Evolutionary conservation across 1,140 invertebrate genomes (phyloP), one percentile per base, ranked within the genome.

Genomic region (Ruditapes philippinarum): DNA sequence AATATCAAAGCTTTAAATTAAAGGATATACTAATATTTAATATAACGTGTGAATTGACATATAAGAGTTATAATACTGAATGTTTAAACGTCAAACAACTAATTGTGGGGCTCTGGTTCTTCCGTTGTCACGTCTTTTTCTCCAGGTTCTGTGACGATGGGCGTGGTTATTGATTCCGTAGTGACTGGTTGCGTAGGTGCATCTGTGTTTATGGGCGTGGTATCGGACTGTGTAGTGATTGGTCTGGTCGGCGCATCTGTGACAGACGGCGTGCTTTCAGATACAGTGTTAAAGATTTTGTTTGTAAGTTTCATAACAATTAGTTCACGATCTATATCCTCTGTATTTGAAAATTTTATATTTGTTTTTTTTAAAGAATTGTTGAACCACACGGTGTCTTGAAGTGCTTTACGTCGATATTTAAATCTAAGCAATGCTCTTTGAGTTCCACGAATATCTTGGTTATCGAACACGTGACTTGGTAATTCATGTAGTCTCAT

Each of bases 181-280:
- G 73, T 76, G 19, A 76, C 51, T 31, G 73, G 73, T 33, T 40
- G 19, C 11, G 73, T 76, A 4, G 73, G 73, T 76, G 17, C 7
- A 11, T 76, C 40, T 2, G 73, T 76, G 25, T 49, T n/a, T 1
- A 49, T 28, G n/a, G 73, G 73, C 25, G 73, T 76, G 19, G 73
- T 76, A 76, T 76, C 45, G 5, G 73, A 76, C 17, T 42, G 42
- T 14, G 73, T 76, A 28, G 73, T 51, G 22, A 76, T 49, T 31
- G 73, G 73, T n/a, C 51, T 57, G 11, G 73, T 76, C 1, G 51
- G 7, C n/a, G 7, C n/a, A 22, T 57, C 51, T 19, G 51, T 57
- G 4, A 57, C 51, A 22, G 17, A 14, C 4, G 51, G 51, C 7
- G 51, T 57, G 51, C 17, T 57, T n/a, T 57, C 51, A 3, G 51